A percentile compares a stretch with the other conserved stretches of the same genome.
Conservation (phyloP, 2,888 invertebrate species). For the Lasius fuliginosus region DNA sequence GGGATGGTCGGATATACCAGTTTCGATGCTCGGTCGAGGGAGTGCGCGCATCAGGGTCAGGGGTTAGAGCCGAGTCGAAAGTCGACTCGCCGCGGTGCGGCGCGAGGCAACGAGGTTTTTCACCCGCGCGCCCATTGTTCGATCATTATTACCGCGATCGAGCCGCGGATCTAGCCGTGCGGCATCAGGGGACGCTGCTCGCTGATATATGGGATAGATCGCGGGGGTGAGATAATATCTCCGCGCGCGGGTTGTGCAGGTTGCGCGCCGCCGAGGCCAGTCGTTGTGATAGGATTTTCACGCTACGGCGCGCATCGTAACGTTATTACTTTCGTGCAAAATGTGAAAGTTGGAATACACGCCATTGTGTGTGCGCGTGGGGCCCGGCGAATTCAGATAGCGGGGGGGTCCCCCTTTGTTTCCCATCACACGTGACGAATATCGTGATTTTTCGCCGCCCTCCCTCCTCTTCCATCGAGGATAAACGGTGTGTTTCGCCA, state of each 20-base stretch:
- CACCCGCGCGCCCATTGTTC: slow-evolving; percentile 45
- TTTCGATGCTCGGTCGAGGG: slow-evolving; percentile 40
- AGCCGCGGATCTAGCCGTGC: slow-evolving; percentile 51
- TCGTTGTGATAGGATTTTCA: slow-evolving; percentile 47
- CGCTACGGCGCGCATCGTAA: slow-evolving; percentile 34
- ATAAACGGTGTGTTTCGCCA: slow-evolving; percentile 26
- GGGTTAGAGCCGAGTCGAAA: slow-evolving; percentile 44
- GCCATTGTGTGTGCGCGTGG: slow-evolving; percentile 34
- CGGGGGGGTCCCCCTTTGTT: slow-evolving; percentile 23
- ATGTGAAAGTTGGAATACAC: slow-evolving; percentile 56
- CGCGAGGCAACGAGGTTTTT: slow-evolving; percentile 18
- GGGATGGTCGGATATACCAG: slow-evolving; percentile 49
- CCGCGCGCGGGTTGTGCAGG: slow-evolving; percentile 27
- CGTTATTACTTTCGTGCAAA: slow-evolving; percentile 57
- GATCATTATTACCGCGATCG: slow-evolving; percentile 56
- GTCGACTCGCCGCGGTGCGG: slow-evolving; percentile 29
- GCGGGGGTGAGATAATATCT: slow-evolving; percentile 48
- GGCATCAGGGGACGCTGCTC: slow-evolving; percentile 15
- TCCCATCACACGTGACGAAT: slow-evolving; percentile 30
- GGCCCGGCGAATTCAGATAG: slow-evolving; percentile 13
- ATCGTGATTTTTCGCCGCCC: slow-evolving; percentile 36
- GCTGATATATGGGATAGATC: slow-evolving; percentile 50
- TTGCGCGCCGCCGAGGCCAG: slow-evolving; percentile 30
- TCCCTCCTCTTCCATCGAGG: no score
- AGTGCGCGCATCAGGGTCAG: slow-evolving; percentile 30